A percentile compares a stretch with the other conserved stretches of the same genome.
phyloP scores from a whole-genome alignment of 1,140 invertebrate genomes.

The Eriosoma lanigerum region DNA sequence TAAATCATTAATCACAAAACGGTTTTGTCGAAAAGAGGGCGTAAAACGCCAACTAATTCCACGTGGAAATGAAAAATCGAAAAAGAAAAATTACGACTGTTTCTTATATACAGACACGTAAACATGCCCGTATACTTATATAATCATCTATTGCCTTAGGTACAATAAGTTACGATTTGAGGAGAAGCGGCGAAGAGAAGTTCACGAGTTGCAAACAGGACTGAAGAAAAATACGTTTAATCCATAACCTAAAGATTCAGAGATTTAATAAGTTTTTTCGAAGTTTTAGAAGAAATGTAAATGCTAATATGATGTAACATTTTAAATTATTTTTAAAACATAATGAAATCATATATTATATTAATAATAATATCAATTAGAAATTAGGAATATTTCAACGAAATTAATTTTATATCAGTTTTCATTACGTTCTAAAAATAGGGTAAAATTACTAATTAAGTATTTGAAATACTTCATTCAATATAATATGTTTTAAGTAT shows the following conservation, averaged over 20 bases:
- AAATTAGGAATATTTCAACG: no score
- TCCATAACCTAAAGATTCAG: not conserved
- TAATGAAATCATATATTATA: no score
- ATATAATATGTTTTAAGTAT: no score
- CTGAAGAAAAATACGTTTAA: not conserved
- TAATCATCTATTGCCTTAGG: constrained; percentile 35
- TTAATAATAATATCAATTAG: no score
- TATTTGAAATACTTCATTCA: no score
- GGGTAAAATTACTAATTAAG: no score
- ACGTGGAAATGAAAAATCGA: constrained; percentile 27
- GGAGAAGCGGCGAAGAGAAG: not conserved
- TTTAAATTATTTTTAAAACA: no score
- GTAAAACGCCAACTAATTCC: not conserved
- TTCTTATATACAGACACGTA: constrained; percentile 14
- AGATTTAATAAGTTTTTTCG: constrained; percentile 24
- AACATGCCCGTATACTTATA: not conserved
- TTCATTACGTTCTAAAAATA: no score
- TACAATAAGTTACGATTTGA: constrained; percentile 36
- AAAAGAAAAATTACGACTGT: constrained; percentile 43
- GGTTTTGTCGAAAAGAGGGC: not conserved
- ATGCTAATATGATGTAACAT: no score
- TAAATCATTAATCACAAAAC: constrained; percentile 40
- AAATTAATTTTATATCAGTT: no score
- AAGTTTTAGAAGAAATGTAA: constrained; percentile 13
- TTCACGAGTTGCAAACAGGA: not conserved